phyloP scores from a whole-genome alignment of 2,888 invertebrate species.

The Chirona hameri region DNA sequence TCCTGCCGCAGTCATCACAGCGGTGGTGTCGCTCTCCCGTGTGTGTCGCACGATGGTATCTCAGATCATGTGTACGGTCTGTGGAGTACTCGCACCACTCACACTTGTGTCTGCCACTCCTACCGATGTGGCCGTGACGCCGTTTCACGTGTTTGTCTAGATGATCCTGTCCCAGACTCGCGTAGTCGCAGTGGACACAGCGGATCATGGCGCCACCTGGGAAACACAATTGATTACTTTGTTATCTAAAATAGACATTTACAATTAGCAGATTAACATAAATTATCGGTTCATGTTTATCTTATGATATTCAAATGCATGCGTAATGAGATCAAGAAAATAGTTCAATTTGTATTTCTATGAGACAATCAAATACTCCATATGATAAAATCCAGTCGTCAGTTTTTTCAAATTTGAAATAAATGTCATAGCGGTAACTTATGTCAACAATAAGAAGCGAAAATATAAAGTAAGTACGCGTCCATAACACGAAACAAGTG shows the following conservation, averaged over 20 bases:
- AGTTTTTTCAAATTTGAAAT: background rate
- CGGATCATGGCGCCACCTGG: background rate
- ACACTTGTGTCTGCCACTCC: background rate
- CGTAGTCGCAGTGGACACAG: background rate
- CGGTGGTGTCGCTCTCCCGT: no score
- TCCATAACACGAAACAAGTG: no score
- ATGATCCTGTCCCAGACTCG: background rate
- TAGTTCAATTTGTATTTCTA: rapidly evolving
- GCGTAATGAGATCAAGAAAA: background rate
- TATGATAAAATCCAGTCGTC: background rate
- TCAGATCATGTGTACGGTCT: background rate
- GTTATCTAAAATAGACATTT: background rate
- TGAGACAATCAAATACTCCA: background rate
- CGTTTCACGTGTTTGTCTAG: background rate
- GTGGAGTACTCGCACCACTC: constrained; percentile 7
- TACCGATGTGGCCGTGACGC: background rate
- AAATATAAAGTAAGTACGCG: no score
- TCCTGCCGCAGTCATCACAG: no score
- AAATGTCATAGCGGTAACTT: no score
- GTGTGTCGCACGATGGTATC: background rate
- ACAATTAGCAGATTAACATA: background rate
- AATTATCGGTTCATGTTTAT: background rate
- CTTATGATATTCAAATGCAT: background rate
- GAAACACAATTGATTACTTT: background rate
- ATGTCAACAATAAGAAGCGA: no score